Percentiles rank a stretch among this genome's conserved stretches.
phyloP scores from a whole-genome alignment of 1,140 invertebrate genomes.

The Heliconius eleuchia region DNA sequence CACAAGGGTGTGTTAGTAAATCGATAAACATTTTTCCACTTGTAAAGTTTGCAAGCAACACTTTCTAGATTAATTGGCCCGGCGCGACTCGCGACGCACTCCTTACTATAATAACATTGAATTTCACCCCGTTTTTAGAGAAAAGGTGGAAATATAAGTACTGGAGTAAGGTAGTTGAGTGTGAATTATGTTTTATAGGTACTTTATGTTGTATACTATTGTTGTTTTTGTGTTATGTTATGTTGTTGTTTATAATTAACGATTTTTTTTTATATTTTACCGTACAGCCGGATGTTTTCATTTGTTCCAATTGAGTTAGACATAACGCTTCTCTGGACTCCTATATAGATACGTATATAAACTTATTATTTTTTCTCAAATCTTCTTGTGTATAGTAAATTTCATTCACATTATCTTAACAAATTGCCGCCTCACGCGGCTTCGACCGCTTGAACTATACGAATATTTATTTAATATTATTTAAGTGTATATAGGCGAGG shows the following conservation, averaged over 20 bases:
- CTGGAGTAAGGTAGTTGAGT: not conserved
- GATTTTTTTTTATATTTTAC: too few relatives aligned
- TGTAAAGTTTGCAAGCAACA: conserved; percentile 5
- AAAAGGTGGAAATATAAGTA: not conserved
- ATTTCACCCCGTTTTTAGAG: conserved; percentile 4
- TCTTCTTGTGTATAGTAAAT: too few relatives aligned
- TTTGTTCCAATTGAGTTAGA: too few relatives aligned
- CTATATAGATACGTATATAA: too few relatives aligned
- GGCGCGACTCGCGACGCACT: conserved; percentile 11
- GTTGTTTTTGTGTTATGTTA: not conserved
- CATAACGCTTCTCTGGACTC: too few relatives aligned
- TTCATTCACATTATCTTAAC: too few relatives aligned
- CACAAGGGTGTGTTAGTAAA: not conserved
- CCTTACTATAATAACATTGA: not conserved
- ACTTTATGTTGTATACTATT: not conserved
- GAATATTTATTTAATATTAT: too few relatives aligned
- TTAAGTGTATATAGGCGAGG: too few relatives aligned
- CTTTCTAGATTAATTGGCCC: conserved; percentile 6
- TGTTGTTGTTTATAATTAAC: not conserved
- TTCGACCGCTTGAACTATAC: too few relatives aligned
- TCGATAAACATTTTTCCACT: conserved; percentile 11
- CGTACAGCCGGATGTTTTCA: too few relatives aligned
- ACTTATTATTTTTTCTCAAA: too few relatives aligned
- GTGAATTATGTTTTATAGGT: not conserved
- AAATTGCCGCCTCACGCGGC: too few relatives aligned